phyloP scores from a whole-genome alignment of 2,113 vertebrate species.

The Mugil cephalus region DNA sequence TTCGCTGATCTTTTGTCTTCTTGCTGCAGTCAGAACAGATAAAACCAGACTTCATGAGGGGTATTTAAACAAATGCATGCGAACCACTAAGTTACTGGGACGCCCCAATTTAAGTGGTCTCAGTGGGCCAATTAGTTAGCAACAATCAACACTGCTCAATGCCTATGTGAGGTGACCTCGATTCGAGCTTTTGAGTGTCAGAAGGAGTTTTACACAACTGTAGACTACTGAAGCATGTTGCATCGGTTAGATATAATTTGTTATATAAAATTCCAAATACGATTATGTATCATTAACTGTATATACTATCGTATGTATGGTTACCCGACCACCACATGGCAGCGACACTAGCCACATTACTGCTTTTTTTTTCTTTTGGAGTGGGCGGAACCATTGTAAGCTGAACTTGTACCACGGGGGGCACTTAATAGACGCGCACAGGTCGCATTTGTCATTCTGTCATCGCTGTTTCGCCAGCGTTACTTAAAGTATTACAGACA shows the following conservation, averaged over 20 bases:
- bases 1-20: conserved; percentile 2
- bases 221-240: background rate
- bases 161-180: conserved; percentile 59
- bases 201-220: conserved; percentile 12
- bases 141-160: conserved; percentile 61
- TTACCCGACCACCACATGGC: too few relatives aligned
- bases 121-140: conserved; percentile 71
- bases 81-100: conserved; percentile 37
- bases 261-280: too few relatives aligned
- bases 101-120: conserved; percentile 54
- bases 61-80: conserved; percentile 44
- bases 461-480: too few relatives aligned
- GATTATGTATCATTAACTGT: too few relatives aligned
- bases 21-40: conserved; percentile 11
- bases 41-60: conserved; percentile 12
- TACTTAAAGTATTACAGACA: too few relatives aligned
- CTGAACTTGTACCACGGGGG: too few relatives aligned
- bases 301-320: too few relatives aligned
- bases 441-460: too few relatives aligned
- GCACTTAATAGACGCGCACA: too few relatives aligned
- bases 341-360: too few relatives aligned
- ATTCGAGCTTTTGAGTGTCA: conserved; percentile 38
- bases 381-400: too few relatives aligned
- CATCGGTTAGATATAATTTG: background rate
- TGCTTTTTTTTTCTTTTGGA: too few relatives aligned